A percentile compares a stretch with the other conserved stretches of the same genome.
These are phyloP conservation scores for cat (Felis catus) DNA, from an alignment of 2,113 vertebrate genomes.

Conservation along the genomic window F.catus_Fca126_mat1.0 CM031425.1:53681501-53682000, in stretches of 20 bases:
- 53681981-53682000: neutral
- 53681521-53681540: neutral
- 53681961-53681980: neutral
- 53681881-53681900: neutral
- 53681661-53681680: neutral
- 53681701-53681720: rapidly evolving
- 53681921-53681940: neutral
- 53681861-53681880: neutral
- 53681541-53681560: neutral
- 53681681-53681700: rapidly evolving
- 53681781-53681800: neutral
- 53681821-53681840: neutral
- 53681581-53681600: neutral
- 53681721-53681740: neutral
- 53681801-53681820: neutral
- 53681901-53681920: neutral
- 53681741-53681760: neutral
- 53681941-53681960: neutral
- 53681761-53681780: neutral
- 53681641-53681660: neutral
- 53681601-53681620: neutral
- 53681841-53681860: neutral
- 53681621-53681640: neutral
- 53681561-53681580: neutral
- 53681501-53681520: neutral